phyloP scores from a whole-genome alignment of 2,797 vertebrate genomes.

The Cephalopachus bancanus region DNA sequence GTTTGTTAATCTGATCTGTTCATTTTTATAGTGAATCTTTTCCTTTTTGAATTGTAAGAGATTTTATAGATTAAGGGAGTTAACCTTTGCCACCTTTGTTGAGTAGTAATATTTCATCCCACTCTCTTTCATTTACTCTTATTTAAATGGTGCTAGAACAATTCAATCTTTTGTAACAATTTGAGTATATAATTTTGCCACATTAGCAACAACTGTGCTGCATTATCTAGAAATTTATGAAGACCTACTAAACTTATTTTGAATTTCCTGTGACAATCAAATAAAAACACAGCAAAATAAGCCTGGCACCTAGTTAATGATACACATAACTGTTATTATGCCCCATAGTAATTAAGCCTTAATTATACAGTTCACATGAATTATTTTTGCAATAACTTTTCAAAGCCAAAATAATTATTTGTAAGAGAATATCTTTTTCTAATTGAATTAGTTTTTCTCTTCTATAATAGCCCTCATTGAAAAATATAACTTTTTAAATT shows the following conservation, averaged over 20 bases:
- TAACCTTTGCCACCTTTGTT: background rate
- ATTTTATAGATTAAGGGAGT: background rate
- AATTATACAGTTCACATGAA: background rate
- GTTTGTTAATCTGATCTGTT: too few species aligned
- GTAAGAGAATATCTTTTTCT: background rate
- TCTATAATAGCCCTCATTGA: background rate
- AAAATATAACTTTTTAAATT: too few species aligned
- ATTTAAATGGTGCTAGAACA: too few species aligned
- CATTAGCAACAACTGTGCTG: background rate
- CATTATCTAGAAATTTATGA: background rate
- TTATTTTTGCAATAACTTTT: background rate
- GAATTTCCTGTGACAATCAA: background rate
- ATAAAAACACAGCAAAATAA: background rate
- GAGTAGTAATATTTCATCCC: background rate
- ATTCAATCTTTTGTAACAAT: background rate
- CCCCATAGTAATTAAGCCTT: background rate
- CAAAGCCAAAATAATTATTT: background rate
- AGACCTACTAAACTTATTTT: background rate
- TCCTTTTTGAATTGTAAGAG: background rate
- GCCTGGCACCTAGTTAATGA: background rate
- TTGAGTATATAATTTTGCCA: background rate
- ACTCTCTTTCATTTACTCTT: background rate
- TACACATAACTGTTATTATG: background rate
- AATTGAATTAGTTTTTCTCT: constrained; percentile 2
- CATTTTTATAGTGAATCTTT: too few species aligned